Base-by-base conservation (phyloP, 2,113 vertebrate genomes). In the Coracopsis vasa region DNA sequence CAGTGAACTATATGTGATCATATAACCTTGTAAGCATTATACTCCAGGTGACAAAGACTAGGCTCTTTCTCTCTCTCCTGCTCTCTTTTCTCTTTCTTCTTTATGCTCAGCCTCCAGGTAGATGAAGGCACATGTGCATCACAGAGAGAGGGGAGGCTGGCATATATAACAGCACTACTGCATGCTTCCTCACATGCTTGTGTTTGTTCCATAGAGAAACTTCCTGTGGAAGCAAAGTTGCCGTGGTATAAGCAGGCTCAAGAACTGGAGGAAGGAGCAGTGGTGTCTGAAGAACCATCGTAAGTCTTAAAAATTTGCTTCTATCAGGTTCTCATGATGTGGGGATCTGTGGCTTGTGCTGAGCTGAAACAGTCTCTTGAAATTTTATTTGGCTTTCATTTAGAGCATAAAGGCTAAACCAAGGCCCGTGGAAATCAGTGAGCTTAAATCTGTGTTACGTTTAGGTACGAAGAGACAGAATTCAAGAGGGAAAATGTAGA, bases 171-270 rank as follows among this genome's bases (percentile, higher is more conserved):
- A 67, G 6, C 2, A 0, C 67, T 86, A 53, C 51, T 20, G 0
- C 18, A 3, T 71, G 41, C 14, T 86, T 95, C 66, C 53, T 84
- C 64, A 78, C 45, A 4, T 87, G 24, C 18, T 75, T 95, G 11
- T 70, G 27, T 85, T 91, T 96, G 29, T 64, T 97, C 71, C 61
- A 3, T 84, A 99, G 99, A 99, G 97, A 99, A 99, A 67, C 97
- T 99, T 64, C 99, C 99, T 0, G 97, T 99, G 41, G 99, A 99
- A 97, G 99, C 99, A 16, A 99, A 99, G 93, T 95, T 98, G n/a
- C 98, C 99, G 1, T 99, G 99, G 99, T 99, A 98, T 90, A 99
- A 99, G 94, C 99, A 99, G 97, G 99, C 99, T 53, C 99, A 99
- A 80, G 99, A 99, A 88, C 94, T 99, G 79, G 99, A 99, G 45